phyloP scores from a whole-genome alignment of 2,113 vertebrate species.

The Nanorana parkeri region DNA sequence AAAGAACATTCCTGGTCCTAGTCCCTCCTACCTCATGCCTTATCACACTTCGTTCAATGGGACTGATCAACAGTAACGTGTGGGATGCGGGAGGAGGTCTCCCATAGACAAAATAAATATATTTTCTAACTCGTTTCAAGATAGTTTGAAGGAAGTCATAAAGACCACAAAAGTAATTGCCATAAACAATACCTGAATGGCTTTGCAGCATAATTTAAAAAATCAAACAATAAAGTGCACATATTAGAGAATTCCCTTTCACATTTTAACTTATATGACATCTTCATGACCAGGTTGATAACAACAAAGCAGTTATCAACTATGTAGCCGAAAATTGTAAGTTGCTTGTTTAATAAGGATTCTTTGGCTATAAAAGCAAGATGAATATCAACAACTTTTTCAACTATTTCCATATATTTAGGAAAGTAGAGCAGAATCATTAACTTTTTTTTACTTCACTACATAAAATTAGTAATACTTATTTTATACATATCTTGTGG shows the following conservation, averaged over 20 bases:
- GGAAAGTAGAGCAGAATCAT: neutral
- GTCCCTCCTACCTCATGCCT: too few relatives aligned
- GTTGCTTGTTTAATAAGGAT: constrained; percentile 15
- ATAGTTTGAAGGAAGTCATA: neutral
- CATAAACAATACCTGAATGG: neutral
- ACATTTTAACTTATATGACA: constrained; percentile 8
- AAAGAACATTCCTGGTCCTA: too few relatives aligned
- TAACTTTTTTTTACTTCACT: neutral
- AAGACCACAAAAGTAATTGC: neutral
- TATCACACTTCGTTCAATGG: too few relatives aligned
- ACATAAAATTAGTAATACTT: neutral
- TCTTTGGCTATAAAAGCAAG: neutral
- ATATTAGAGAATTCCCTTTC: neutral
- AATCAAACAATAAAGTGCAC: neutral
- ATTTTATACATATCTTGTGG: neutral
- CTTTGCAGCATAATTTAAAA: constrained; percentile 8
- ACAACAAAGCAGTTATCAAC: constrained; percentile 21
- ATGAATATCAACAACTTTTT: neutral
- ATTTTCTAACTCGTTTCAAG: neutral
- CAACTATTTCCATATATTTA: neutral
- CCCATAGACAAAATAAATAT: too few relatives aligned
- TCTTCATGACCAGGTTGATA: neutral
- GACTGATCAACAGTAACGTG: too few relatives aligned
- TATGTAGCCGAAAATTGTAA: neutral
- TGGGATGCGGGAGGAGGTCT: neutral